Percentiles rank a stretch among this genome's conserved stretches.
Evolutionary conservation across 2,888 invertebrate genomes (phyloP).

Genomic region (Cremastinae sp.): DNA sequence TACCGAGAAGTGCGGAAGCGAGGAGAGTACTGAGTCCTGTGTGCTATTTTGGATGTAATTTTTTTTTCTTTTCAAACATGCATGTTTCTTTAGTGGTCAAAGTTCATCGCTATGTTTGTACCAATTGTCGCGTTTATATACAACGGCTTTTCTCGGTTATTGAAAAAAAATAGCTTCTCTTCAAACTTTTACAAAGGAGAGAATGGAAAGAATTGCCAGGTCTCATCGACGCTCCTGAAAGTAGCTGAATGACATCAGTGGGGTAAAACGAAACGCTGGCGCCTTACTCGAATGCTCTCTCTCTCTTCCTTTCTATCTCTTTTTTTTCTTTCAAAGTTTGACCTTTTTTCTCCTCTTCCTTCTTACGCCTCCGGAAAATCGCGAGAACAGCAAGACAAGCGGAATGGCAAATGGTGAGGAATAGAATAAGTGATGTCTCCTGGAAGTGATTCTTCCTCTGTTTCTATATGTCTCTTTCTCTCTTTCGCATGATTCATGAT

Average conservation of each 20-base stretch:
- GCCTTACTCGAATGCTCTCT: constrained; percentile 55
- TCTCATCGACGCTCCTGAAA: constrained; percentile 55
- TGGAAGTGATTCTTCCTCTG: no score
- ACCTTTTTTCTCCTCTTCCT: constrained; percentile 55
- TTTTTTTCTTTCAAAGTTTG: constrained; percentile 29
- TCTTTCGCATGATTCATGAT: not conserved
- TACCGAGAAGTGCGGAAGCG: constrained; percentile 14
- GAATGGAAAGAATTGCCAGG: constrained; percentile 23
- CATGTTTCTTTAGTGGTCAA: constrained; percentile 12
- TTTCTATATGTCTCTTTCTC: not conserved
- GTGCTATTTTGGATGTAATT: no score
- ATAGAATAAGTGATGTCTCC: no score
- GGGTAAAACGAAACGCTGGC: constrained; percentile 54
- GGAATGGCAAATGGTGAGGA: constrained; percentile 60
- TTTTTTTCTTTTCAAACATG: no score
- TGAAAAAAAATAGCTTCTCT: not conserved
- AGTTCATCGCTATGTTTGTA: constrained; percentile 34
- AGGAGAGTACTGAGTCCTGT: no score
- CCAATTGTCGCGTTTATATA: constrained; percentile 38
- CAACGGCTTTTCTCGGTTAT: constrained; percentile 10
- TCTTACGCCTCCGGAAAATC: constrained; percentile 59
- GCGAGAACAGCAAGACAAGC: constrained; percentile 47
- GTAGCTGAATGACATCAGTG: constrained; percentile 63
- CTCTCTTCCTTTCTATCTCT: constrained; percentile 26
- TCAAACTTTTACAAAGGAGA: not conserved